A percentile compares a stretch with the other conserved stretches of the same genome.
Evolutionary conservation across 2,888 invertebrate species (phyloP).

Genomic region (Platycheirus rosarum): DNA sequence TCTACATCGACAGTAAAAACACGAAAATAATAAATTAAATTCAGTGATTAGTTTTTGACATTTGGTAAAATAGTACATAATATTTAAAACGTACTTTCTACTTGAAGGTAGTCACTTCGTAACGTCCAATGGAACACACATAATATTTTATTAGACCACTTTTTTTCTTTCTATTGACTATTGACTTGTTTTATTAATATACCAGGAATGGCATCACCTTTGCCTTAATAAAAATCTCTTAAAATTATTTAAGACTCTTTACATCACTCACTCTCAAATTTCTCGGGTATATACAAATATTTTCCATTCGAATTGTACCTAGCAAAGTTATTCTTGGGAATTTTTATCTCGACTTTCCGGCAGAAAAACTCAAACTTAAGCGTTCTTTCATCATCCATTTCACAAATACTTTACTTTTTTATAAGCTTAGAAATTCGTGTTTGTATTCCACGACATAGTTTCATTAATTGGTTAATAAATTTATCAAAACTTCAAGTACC

Average conservation of each 20-base stretch:
- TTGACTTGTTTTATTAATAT: too few species aligned
- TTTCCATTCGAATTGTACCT: conserved; percentile 16
- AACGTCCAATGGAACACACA: too few species aligned
- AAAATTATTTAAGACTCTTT: conserved; percentile 17
- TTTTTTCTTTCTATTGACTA: too few species aligned
- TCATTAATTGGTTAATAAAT: background rate
- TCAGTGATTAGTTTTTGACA: too few species aligned
- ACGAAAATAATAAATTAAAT: too few species aligned
- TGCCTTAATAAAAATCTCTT: too few species aligned
- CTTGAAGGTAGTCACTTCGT: too few species aligned
- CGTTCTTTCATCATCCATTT: too few species aligned
- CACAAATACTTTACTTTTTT: background rate
- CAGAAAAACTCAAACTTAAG: background rate
- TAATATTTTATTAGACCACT: too few species aligned
- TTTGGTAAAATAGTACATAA: too few species aligned
- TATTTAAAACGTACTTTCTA: too few species aligned
- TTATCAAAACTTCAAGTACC: conserved; percentile 18
- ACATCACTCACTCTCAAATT: background rate
- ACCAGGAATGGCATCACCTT: conserved; percentile 12
- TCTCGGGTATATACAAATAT: conserved; percentile 25
- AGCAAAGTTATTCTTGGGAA: background rate
- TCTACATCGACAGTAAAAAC: too few species aligned
- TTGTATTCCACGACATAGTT: background rate
- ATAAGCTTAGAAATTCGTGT: background rate
- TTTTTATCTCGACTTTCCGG: background rate